Percentiles rank a stretch among this genome's conserved stretches.
Conservation (phyloP, 2,797 vertebrate genomes). For the Chelon labrosus region DNA sequence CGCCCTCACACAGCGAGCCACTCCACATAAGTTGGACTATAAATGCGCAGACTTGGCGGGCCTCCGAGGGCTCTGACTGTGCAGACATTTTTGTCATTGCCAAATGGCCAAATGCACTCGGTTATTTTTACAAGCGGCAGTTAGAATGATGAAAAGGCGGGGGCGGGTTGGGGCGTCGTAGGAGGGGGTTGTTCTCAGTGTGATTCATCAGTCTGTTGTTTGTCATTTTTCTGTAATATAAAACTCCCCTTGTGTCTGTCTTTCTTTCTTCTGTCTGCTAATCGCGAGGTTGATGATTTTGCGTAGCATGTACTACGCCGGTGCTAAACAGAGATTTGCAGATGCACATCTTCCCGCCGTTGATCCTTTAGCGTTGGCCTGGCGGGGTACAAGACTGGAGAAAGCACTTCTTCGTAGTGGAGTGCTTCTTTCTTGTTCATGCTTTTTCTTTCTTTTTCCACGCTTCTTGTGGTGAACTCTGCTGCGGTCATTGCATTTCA, state of each 20-base stretch:
- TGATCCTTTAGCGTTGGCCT: too few species aligned
- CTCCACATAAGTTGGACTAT: slow-evolving; percentile 53
- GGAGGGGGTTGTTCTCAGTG: slow-evolving; percentile 15
- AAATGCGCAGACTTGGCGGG: slow-evolving; percentile 62
- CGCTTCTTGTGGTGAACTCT: too few species aligned
- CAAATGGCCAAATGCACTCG: slow-evolving; percentile 71
- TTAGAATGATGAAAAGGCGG: slow-evolving; percentile 57
- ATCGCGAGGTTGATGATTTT: too few species aligned
- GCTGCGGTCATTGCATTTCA: too few species aligned
- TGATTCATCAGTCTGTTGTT: slow-evolving; percentile 49
- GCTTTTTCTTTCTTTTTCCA: too few species aligned
- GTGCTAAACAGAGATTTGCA: too few species aligned
- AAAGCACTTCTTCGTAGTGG: too few species aligned
- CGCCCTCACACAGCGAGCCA: slow-evolving; percentile 59
- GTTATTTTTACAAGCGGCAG: slow-evolving; percentile 76
- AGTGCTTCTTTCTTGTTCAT: too few species aligned
- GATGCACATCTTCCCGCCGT: too few species aligned
- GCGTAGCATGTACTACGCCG: too few species aligned
- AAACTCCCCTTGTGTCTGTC: background rate
- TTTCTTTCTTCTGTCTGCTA: background rate
- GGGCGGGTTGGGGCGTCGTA: slow-evolving; percentile 10
- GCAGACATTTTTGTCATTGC: slow-evolving; percentile 70
- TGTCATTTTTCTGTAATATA: slow-evolving; percentile 3
- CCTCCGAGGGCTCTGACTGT: slow-evolving; percentile 69
- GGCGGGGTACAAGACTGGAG: too few species aligned